Evolutionary conservation across 2,113 vertebrate genomes (phyloP), one percentile per base, ranked within the genome.

Genomic region (Pleuronectes platessa): DNA sequence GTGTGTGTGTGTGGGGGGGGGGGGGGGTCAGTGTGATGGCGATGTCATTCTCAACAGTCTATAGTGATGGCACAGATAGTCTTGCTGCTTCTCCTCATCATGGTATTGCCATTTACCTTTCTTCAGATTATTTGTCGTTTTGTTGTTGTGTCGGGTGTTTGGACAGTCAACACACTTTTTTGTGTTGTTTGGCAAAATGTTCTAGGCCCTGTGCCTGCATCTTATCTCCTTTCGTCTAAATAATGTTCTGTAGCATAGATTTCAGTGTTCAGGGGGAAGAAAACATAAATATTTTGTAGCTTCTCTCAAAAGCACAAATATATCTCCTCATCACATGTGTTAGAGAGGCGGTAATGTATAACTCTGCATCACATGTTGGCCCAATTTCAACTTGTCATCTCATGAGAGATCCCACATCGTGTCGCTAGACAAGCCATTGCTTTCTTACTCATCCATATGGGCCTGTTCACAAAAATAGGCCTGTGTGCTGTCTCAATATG

Each of bases 401-500:
- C 53, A 49, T 55, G 69, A 58, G 76, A 75, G 78, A 56, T 45
- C 74, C 4, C 86, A 84, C 56, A 76, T 86, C 64, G 68, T 61
- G 86, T 84, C 7, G 20, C 15, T 21, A 21, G 21, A 42, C 26
- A 62, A 76, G 64, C 65, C 55, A 64, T 86, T 92, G 83, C 89
- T 92, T 87, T 83, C 61, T 45, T 40, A 76, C 68, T 72, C 53
- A 27, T 85, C 63, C 66, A 56, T 61, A 37, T 37, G 47, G 59
- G 74, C 71, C 67, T 49, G 17, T 67, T 76, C 88, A 88, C 84
- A 84, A 79, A 87, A 85, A 88, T 82, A 76, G 76, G 49, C 14
- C 85, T 88, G 73, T 84, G 68, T 88, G 47, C 20, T 18, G 31
- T 17, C 2, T 35, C 21, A 21, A 11, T 58, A 7, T 69, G 49